These are phyloP conservation scores for Kryptolebias marmoratus DNA, from an alignment of 2,113 vertebrate genomes.

Conservation along the genomic window DNA sequence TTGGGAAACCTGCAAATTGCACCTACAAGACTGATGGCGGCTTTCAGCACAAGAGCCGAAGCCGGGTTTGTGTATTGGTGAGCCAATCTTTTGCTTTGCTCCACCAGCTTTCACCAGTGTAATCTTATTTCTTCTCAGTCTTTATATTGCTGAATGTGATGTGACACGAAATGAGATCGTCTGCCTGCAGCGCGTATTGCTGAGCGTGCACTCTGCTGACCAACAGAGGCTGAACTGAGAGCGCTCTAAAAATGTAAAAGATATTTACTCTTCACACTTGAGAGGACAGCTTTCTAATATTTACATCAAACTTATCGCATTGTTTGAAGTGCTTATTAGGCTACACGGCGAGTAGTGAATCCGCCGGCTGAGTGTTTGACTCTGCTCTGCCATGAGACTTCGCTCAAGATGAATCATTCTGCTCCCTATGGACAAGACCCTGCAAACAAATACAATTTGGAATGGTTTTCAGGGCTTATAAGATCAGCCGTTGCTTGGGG, in stretches of 20 bases:
- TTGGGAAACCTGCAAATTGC: neutral
- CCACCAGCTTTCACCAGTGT: neutral
- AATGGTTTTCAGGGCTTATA: conserved; percentile 52
- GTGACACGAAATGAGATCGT: conserved; percentile 25
- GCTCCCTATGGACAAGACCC: conserved; percentile 32
- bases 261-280: neutral
- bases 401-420: conserved; percentile 33
- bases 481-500: conserved; percentile 54
- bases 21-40: conserved; percentile 4
- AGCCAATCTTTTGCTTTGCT: conserved; percentile 12
- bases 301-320: conserved; percentile 1
- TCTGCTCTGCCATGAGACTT: conserved; percentile 5
- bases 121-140: conserved; percentile 4
- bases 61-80: neutral
- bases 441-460: conserved; percentile 59
- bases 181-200: conserved; percentile 3
- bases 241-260: conserved; percentile 5
- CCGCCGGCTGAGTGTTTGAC: conserved; percentile 14
- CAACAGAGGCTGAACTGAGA: neutral
- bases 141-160: conserved; percentile 6
- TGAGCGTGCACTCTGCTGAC: conserved; percentile 8
- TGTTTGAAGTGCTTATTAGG: conserved; percentile 16
- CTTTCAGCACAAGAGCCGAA: neutral
- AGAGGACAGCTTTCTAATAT: conserved; percentile 6
- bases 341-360: neutral